Conservation (phyloP, 1,140 invertebrate species). For the Philopotamus ludificatus region DNA sequence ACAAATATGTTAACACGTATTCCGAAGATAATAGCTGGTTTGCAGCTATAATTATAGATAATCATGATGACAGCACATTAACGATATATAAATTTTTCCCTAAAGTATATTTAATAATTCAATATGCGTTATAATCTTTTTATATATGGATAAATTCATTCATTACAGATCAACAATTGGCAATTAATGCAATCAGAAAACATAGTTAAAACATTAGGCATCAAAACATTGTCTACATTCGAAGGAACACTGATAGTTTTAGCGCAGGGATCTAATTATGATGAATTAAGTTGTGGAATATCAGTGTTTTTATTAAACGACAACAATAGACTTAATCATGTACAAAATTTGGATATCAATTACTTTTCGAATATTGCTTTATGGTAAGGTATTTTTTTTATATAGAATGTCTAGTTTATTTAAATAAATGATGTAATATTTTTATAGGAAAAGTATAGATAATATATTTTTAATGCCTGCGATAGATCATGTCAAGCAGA, state of each 20-base stretch:
- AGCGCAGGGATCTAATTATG: slow-evolving; percentile 32
- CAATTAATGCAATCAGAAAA: slow-evolving; percentile 12
- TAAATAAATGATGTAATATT: slow-evolving; percentile 41
- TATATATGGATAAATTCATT: not conserved
- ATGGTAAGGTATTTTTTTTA: slow-evolving; percentile 41
- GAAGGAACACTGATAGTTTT: slow-evolving; percentile 42
- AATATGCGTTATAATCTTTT: too few species aligned
- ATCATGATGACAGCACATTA: slow-evolving; percentile 15
- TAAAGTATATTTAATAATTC: slow-evolving; percentile 11
- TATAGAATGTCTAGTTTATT: slow-evolving; percentile 32
- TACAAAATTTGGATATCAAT: slow-evolving; percentile 44
- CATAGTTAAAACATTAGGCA: slow-evolving; percentile 22
- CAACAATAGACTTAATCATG: slow-evolving; percentile 41
- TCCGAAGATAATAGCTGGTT: slow-evolving; percentile 13
- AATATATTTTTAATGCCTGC: slow-evolving; percentile 44
- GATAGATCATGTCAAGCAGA: slow-evolving; percentile 28
- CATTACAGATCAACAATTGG: slow-evolving; percentile 32
- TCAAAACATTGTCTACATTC: slow-evolving; percentile 11
- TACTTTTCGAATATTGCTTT: slow-evolving; percentile 42
- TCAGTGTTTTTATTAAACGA: slow-evolving; percentile 41
- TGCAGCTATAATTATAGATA: slow-evolving; percentile 22
- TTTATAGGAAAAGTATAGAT: slow-evolving; percentile 39
- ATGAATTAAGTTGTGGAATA: slow-evolving; percentile 33
- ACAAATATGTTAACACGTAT: not conserved
- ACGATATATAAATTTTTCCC: slow-evolving; percentile 24